These are phyloP conservation scores for Nasonia oneida DNA, from an alignment of 2,888 invertebrate genomes.

Conservation along the genomic window DNA sequence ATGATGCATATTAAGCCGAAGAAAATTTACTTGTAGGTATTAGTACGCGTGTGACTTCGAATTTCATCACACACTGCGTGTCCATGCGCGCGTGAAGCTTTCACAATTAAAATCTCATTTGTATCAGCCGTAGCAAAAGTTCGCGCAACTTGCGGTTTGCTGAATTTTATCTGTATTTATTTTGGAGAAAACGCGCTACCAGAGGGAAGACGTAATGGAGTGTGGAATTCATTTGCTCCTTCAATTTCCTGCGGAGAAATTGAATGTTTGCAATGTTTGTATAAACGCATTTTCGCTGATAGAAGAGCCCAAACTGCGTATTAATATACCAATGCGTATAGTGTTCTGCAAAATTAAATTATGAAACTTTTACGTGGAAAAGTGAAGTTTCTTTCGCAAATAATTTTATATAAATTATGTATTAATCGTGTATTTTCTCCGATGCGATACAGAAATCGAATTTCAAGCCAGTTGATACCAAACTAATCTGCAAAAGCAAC, in stretches of 20 bases:
- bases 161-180: slow-evolving; percentile 38
- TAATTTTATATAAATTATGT: too few species aligned
- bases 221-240: slow-evolving; percentile 8
- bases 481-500: neutral
- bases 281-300: neutral
- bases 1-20: slow-evolving; percentile 38
- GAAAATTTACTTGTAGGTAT: neutral
- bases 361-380: neutral
- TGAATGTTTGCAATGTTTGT: neutral
- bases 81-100: neutral
- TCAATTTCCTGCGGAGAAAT: slow-evolving; percentile 21
- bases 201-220: slow-evolving; percentile 13
- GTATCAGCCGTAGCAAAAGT: neutral
- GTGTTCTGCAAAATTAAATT: slow-evolving; percentile 11
- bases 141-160: slow-evolving; percentile 21
- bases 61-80: slow-evolving; percentile 25
- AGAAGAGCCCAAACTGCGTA: neutral
- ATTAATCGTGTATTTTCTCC: too few species aligned
- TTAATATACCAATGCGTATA: neutral
- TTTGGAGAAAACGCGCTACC: slow-evolving; percentile 34
- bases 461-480: neutral
- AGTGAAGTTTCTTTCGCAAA: too few species aligned
- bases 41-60: neutral
- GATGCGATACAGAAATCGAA: neutral
- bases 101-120: slow-evolving; percentile 48